These are phyloP conservation scores for Rhizomys pruinosus DNA, from an alignment of 2,113 vertebrate species.

Conservation along the genomic window DNA sequence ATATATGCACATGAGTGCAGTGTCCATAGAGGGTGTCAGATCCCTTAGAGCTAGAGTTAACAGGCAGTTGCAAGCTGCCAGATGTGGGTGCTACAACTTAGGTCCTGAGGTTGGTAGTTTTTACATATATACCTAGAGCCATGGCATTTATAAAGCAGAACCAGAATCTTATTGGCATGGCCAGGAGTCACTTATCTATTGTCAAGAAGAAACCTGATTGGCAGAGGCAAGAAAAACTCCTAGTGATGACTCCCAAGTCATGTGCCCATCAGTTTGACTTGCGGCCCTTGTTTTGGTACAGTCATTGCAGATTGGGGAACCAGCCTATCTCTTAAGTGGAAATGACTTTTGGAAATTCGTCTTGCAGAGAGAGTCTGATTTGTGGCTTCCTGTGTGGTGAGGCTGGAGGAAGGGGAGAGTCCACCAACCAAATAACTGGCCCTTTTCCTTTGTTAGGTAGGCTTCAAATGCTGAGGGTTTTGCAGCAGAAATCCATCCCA, in stretches of 20 bases:
- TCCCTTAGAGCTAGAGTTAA: no score
- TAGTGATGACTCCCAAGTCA: neutral
- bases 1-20: no score
- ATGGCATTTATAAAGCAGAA: neutral
- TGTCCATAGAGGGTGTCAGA: no score
- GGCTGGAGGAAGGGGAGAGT: neutral
- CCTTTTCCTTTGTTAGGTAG: neutral
- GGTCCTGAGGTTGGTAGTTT: neutral
- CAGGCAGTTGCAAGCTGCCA: no score
- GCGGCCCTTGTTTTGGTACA: neutral
- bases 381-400: constrained; percentile 56
- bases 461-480: neutral
- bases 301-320: neutral
- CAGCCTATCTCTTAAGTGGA: constrained; percentile 37
- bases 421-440: neutral
- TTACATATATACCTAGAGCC: neutral
- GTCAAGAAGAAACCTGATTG: constrained; percentile 30
- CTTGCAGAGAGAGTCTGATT: constrained; percentile 12
- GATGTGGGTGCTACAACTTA: no score
- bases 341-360: constrained; percentile 12
- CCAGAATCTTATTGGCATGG: neutral
- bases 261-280: neutral
- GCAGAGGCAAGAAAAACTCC: neutral
- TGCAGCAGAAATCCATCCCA: neutral
- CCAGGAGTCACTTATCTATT: neutral